Evolutionary conservation across 2,113 vertebrate species (phyloP), one percentile per base, ranked within the genome.

Genomic region (Onychorhynchus coronatus): DNA sequence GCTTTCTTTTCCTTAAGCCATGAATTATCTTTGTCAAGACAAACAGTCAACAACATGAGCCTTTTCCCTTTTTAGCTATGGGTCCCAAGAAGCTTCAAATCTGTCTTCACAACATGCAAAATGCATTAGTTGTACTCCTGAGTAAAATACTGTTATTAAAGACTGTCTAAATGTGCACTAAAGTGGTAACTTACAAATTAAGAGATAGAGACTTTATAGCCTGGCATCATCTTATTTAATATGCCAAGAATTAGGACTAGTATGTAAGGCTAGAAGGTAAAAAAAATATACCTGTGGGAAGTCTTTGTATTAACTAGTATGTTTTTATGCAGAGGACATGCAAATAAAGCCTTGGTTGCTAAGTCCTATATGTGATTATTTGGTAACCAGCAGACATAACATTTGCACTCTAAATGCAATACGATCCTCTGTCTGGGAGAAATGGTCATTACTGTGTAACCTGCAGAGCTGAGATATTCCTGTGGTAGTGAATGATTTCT

Each of bases 341-440:
- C 63, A 93, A 90, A 85, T 49, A 80, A 80, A 90, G 16, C 61
- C 55, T 71, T 59, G 77, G 35, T 59, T 77, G 47, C 88, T 81
- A 86, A 88, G 37, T 68, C 52, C 22, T 84, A 25, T 68, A 76
- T 55, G 76, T 65, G 52, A 46, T 55, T 55, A 20, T 70, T 93
- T 94, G 58, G 42, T 86, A 95, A 90, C 66, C 63, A 50, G 31
- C 39, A 91, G 76, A 62, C 62, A 67, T 68, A 93, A 75, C n/a
- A 70, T 90, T 82, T 95, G 70, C 42, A 80, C 50, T 81, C 67
- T 88, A 42, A 90, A 85, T 61, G 63, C 63, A 95, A 95, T 68
- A 49, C 50, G 87, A 95, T 52, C n/a, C 44, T 80, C 59, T 89
- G 71, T 75, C 75, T 92, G 87, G 61, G 59, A 88, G 33, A 91